Evolutionary conservation across 2,888 invertebrate genomes (phyloP).

Genomic region (Pogonocherus hispidulus): DNA sequence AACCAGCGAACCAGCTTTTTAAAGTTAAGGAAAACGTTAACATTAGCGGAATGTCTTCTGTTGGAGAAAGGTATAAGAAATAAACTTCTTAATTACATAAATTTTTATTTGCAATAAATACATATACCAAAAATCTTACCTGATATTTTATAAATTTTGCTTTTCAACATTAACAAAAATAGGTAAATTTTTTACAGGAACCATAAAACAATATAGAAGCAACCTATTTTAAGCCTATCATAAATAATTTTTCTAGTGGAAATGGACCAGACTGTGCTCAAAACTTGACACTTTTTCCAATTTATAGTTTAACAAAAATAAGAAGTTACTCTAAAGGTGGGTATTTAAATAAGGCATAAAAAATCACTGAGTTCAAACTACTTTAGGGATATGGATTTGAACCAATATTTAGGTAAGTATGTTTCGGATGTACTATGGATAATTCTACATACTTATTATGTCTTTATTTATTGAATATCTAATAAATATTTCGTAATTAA

Average conservation of each 20-base stretch:
- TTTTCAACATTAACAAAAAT: conserved; percentile 48
- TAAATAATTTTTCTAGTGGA: conserved; percentile 30
- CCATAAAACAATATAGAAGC: conserved; percentile 42
- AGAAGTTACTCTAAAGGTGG: background rate
- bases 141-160: conserved; percentile 48
- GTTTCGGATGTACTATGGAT: no score
- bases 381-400: no score
- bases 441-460: no score
- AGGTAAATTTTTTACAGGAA: conserved; percentile 49
- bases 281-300: conserved; percentile 20
- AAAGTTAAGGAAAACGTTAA: no score
- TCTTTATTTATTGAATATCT: no score
- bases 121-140: conserved; percentile 48
- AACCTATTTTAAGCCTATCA: conserved; percentile 32
- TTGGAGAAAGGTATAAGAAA: background rate
- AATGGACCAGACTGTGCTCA: conserved; percentile 22
- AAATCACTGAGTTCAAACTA: no score
- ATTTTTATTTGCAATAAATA: conserved; percentile 52
- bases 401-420: no score
- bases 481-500: no score
- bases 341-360: background rate
- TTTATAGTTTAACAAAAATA: background rate
- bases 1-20: no score
- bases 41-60: no score
- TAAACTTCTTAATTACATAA: conserved; percentile 46